Conservation (phyloP, 2,113 vertebrate species). For the Psittacula cyanocephala region DNA sequence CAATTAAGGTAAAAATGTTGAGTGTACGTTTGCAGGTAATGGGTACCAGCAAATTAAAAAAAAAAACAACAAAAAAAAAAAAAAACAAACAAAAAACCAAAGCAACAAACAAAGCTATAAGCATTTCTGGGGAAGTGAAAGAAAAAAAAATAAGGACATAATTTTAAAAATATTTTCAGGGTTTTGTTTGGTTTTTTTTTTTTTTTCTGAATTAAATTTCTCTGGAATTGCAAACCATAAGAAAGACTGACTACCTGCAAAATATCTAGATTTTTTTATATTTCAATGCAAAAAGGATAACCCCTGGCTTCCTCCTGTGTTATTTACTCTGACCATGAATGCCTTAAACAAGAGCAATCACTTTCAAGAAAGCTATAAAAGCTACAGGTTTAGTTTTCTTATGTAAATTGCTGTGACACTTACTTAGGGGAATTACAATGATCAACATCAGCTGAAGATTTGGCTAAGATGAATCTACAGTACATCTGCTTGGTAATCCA, state of each 20-base stretch:
- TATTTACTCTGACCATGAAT: neutral
- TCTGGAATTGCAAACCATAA: neutral
- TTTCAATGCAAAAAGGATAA: neutral
- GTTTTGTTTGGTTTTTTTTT: neutral
- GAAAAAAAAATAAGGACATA: fast-evolving
- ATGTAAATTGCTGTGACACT: neutral
- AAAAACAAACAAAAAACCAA: no score
- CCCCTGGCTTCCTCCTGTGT: neutral
- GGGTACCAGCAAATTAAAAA: neutral
- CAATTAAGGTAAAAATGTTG: neutral
- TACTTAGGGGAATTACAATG: fast-evolving
- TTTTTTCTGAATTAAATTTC: neutral
- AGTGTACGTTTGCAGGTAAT: neutral
- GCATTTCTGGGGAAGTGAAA: neutral
- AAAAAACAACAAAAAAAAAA: neutral
- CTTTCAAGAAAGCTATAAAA: neutral
- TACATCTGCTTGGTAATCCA: neutral
- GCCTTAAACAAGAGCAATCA: neutral
- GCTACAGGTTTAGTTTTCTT: neutral
- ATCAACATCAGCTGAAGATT: neutral
- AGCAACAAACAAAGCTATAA: neutral
- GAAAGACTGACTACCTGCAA: neutral
- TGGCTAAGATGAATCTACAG: neutral
- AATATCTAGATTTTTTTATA: neutral
- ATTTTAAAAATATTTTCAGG: neutral